A percentile compares a stretch with the other conserved stretches of the same genome.
phyloP scores from a whole-genome alignment of 2,113 vertebrate genomes.

The Leptobrachium leishanense region DNA sequence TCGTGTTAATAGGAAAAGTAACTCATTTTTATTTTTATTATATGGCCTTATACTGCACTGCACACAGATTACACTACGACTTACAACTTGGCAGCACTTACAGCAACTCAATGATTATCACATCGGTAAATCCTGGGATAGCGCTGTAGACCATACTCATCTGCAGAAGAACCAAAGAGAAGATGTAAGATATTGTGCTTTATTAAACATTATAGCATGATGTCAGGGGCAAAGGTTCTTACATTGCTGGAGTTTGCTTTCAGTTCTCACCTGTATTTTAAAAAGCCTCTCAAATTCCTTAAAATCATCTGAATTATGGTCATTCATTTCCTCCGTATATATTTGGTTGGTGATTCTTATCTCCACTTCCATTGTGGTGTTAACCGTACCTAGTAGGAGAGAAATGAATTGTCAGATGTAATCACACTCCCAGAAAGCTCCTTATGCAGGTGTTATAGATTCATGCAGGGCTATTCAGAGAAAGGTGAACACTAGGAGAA shows the following conservation, averaged over 20 bases:
- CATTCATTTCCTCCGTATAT: rapidly evolving
- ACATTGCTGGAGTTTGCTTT: too few relatives aligned
- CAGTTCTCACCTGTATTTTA: constrained; percentile 46
- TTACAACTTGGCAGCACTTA: not conserved
- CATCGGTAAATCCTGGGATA: not conserved
- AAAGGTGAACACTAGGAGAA: too few relatives aligned
- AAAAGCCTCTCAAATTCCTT: constrained; percentile 17
- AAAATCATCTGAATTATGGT: constrained; percentile 8
- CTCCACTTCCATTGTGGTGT: constrained; percentile 24
- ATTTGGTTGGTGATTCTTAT: constrained; percentile 40
- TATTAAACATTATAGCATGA: too few relatives aligned
- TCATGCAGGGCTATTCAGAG: too few relatives aligned
- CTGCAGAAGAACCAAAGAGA: not conserved
- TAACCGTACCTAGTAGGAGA: constrained; percentile 18
- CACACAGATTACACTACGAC: too few relatives aligned
- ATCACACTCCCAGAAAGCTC: too few relatives aligned
- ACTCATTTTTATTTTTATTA: too few relatives aligned
- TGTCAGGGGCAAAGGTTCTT: too few relatives aligned
- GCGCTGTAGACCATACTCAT: not conserved
- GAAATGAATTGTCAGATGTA: not conserved
- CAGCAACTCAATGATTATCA: not conserved
- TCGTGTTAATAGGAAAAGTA: too few relatives aligned
- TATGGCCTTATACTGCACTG: too few relatives aligned
- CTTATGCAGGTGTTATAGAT: too few relatives aligned
- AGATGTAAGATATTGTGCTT: too few relatives aligned